phyloP scores from a whole-genome alignment of 2,797 vertebrate genomes.

The Phrynocephalus vlangalii region DNA sequence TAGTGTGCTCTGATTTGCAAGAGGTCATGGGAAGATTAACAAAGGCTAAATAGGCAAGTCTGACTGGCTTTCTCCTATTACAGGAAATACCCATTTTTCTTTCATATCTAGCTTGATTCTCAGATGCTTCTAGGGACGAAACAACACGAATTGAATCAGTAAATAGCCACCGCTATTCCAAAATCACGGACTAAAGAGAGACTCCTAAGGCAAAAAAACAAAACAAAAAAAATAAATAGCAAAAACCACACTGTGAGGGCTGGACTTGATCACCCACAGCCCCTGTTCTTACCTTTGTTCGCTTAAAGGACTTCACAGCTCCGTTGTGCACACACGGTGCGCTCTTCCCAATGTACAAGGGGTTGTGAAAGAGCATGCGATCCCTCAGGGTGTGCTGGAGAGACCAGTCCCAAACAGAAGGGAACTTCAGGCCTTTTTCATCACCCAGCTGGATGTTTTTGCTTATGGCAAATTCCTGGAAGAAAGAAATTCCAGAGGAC shows the following conservation, averaged over 20 bases:
- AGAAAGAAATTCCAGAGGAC: constrained; percentile 26
- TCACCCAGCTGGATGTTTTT: constrained; percentile 91
- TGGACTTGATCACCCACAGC: background rate
- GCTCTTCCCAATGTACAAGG: constrained; percentile 92
- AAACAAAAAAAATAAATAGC: too few species aligned
- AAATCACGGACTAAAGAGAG: too few species aligned
- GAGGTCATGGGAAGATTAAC: too few species aligned
- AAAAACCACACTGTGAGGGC: background rate
- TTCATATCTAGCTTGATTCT: background rate
- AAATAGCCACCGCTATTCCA: background rate
- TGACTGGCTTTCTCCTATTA: too few species aligned
- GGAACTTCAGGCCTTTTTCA: constrained; percentile 88
- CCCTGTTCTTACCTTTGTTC: constrained; percentile 85
- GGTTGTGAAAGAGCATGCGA: constrained; percentile 94
- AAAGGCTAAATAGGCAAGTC: too few species aligned
- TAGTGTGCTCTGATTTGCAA: too few species aligned
- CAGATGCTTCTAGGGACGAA: background rate
- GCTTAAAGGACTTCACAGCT: constrained; percentile 85
- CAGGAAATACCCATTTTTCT: too few species aligned
- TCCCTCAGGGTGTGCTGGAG: constrained; percentile 90
- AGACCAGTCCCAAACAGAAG: constrained; percentile 98
- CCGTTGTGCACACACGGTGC: constrained; percentile 85
- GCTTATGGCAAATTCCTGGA: constrained; percentile 90
- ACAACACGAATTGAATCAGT: too few species aligned
- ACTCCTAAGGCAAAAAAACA: background rate